These are phyloP conservation scores for Drosophila lowei DNA, from an alignment of 1,140 invertebrate genomes.

Conservation along the genomic window DNA sequence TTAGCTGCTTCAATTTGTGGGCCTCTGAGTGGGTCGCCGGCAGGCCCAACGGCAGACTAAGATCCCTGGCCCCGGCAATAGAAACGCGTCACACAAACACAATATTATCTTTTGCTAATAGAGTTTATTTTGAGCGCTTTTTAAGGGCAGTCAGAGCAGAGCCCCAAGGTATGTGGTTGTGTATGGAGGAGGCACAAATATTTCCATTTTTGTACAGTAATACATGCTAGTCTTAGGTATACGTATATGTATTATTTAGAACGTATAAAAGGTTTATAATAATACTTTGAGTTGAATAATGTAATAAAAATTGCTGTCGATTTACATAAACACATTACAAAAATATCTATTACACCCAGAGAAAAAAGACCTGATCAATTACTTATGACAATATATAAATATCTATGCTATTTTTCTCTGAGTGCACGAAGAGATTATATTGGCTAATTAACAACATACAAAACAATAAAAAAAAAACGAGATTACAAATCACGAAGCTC, in stretches of 20 bases:
- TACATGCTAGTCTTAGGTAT: slow-evolving; percentile 59
- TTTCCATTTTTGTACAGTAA: slow-evolving; percentile 44
- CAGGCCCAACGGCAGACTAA: slow-evolving; percentile 87
- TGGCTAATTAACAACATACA: slow-evolving; percentile 53
- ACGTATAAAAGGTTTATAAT: slow-evolving; percentile 21
- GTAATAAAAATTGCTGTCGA: slow-evolving; percentile 11
- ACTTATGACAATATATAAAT: too few relatives aligned
- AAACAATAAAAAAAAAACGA: not conserved
- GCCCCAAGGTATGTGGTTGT: slow-evolving; percentile 29
- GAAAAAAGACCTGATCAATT: too few relatives aligned
- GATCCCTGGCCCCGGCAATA: slow-evolving; percentile 72
- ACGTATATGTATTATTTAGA: slow-evolving; percentile 33
- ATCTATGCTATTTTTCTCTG: too few relatives aligned
- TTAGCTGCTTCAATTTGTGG: slow-evolving; percentile 86
- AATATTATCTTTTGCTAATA: slow-evolving; percentile 25
- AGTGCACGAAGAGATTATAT: slow-evolving; percentile 20
- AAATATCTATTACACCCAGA: not conserved
- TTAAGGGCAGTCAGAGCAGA: slow-evolving; percentile 6
- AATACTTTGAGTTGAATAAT: slow-evolving; percentile 35
- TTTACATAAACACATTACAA: slow-evolving; percentile 39
- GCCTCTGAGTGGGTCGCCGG: slow-evolving; percentile 36
- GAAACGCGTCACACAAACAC: slow-evolving; percentile 36
- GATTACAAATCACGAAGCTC: slow-evolving; percentile 10
- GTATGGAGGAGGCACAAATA: slow-evolving; percentile 48
- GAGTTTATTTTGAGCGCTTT: slow-evolving; percentile 65